Base-by-base conservation (phyloP, 1,140 invertebrate genomes). In the Chironomus striatipennis region DNA sequence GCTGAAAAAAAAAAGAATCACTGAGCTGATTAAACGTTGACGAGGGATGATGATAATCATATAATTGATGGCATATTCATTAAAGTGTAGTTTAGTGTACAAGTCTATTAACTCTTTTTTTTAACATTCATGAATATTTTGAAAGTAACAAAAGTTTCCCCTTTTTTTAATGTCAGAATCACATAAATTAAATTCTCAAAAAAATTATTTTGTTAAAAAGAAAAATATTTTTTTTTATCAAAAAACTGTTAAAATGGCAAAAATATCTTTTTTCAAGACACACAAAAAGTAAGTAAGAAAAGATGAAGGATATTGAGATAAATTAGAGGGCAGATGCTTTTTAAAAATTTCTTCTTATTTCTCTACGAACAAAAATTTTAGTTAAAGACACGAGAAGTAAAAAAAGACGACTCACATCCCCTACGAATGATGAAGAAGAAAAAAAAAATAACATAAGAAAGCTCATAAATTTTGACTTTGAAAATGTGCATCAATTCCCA, bases 401-500 rank as follows among this genome's bases (percentile, higher is more conserved):
- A n/a, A 5, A 10, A 57, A 57, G 47, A 34, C 24, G 24, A 34
- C 24, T 34, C 24, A 34, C 24, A 34, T 34, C 24, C 24, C 24
- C 12, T n/a, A 57, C 12, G 47, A 12, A 57, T n/a, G n/a, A n/a
- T n/a, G n/a, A n/a, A n/a, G n/a, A n/a, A n/a, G n/a, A n/a, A n/a
- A n/a, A n/a, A n/a, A n/a, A n/a, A n/a, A n/a, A n/a, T n/a, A n/a
- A 57, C 8, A 12, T 12, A 15, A 57, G 47, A 57, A 57, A 57
- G 47, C 47, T 57, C 47, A 57, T 57, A 57, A 57, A 57, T 57
- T 57, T 57, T 57, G 47, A 57, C 47, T 57, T 57, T n/a, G n/a
- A 57, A 57, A 57, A 57, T 57, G 47, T 57, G 47, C 47, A 57
- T 57, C 47, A 15, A 57, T 57, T 57, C 47, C 47, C 47, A 57